A percentile compares a stretch with the other conserved stretches of the same genome.
Evolutionary conservation across 2,888 invertebrate species (phyloP).

Genomic region (Proisotoma minuta): DNA sequence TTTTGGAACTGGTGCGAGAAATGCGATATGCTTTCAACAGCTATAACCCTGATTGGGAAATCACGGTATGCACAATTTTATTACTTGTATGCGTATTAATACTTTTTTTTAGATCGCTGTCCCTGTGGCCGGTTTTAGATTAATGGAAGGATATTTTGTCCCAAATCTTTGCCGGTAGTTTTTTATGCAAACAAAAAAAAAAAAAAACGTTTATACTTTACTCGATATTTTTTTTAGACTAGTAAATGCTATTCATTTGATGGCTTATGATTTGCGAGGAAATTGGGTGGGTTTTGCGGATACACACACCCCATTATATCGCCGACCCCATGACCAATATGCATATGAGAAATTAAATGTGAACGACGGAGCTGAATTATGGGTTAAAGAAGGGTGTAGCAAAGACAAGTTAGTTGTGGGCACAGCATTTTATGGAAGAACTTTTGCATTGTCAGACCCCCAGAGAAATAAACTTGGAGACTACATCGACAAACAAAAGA

Average conservation of each 20-base stretch:
- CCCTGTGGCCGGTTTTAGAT: conserved; percentile 76
- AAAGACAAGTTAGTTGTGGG: conserved; percentile 82
- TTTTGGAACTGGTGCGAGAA: conserved; percentile 77
- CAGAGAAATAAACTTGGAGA: conserved; percentile 60
- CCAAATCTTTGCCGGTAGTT: conserved; percentile 80
- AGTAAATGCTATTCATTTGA: conserved; percentile 41
- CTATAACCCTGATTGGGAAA: conserved; percentile 72
- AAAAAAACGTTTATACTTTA: too few relatives aligned
- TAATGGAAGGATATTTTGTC: conserved; percentile 86
- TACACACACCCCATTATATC: conserved; percentile 79
- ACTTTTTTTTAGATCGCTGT: conserved; percentile 63
- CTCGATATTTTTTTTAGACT: conserved; percentile 18
- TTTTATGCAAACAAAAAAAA: too few relatives aligned
- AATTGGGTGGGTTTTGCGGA: conserved; percentile 63
- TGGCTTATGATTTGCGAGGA: conserved; percentile 45
- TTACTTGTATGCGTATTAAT: too few relatives aligned
- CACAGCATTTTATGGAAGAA: conserved; percentile 82
- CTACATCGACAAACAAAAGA: conserved; percentile 30
- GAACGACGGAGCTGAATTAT: conserved; percentile 76
- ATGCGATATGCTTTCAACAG: conserved; percentile 69
- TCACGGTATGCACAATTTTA: conserved; percentile 59
- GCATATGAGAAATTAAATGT: conserved; percentile 86
- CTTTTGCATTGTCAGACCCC: conserved; percentile 73
- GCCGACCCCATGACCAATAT: conserved; percentile 79
- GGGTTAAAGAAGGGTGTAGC: conserved; percentile 85